Evolutionary conservation across 1,140 invertebrate genomes (phyloP), one percentile per base, ranked within the genome.

Genomic region (Lasioglossum baleicum): DNA sequence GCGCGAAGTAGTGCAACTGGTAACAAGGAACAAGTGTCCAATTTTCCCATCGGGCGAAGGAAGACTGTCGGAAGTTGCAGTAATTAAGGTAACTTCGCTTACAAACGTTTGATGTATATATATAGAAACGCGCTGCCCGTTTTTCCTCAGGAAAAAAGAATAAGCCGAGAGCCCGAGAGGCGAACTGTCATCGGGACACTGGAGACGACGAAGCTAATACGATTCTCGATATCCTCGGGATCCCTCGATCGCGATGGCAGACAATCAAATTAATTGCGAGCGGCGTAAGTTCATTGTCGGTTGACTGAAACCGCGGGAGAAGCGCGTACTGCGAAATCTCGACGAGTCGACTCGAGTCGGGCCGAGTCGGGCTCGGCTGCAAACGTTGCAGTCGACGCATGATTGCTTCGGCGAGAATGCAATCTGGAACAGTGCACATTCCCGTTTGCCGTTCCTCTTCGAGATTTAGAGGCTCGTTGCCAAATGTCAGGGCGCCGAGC

Each of bases 381-480:
- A 11, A 75, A 53, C 22, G 77, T 60, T 74, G 53, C 63, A 74
- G 73, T 64, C 71, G 79, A 82, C 86, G 85, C 83, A 80, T 80
- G 85, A 87, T 87, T 87, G 86, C 85, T 79, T 83, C 77, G 64
- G 76, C 72, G 85, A 83, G 73, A 87, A 81, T 82, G 85, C 85
- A 87, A 87, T 87, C 83, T 87, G 84, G 85, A 87, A 75, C 83
- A 78, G 75, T 77, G 72, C 71, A 75, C 61, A 81, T 70, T 77
- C 68, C 73, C 75, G 51, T 70, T 79, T 77, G 75, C 69, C 83
- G 83, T 87, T 83, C 75, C 78, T 89, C 84, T 82, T 81, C 69
- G 81, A 88, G 88, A 88, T 89, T 88, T 89, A 89, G 84, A 81
- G 82, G 80, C 75, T 85, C 88, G 86, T 88, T 89, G 88, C 84